Evolutionary conservation across 2,888 invertebrate species (phyloP).

Genomic region (Quadriops clusia): DNA sequence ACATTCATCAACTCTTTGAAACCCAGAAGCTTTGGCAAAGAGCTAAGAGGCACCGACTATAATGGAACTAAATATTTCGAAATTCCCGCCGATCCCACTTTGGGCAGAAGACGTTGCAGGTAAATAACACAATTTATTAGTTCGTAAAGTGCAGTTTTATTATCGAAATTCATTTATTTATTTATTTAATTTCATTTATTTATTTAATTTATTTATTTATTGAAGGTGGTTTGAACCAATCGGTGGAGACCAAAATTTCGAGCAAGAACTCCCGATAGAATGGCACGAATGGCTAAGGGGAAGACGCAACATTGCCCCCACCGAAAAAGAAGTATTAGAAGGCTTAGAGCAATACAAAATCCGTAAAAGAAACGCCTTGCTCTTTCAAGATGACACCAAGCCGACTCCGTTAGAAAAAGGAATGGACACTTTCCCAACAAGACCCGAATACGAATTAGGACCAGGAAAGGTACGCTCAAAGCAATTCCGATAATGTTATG

Average conservation of each 20-base stretch:
- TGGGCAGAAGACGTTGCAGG: conserved; percentile 53
- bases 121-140: too few species aligned
- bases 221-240: conserved; percentile 35
- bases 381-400: conserved; percentile 51
- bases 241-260: conserved; percentile 49
- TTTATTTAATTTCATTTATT: too few species aligned
- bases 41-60: conserved; percentile 58
- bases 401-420: conserved; percentile 41
- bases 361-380: conserved; percentile 65
- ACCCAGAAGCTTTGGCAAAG: conserved; percentile 43
- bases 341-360: conserved; percentile 59
- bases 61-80: conserved; percentile 76
- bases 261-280: conserved; percentile 68
- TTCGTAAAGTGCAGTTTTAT: too few species aligned
- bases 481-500: too few species aligned
- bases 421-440: conserved; percentile 29
- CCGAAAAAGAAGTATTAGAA: conserved; percentile 55
- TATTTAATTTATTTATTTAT: too few species aligned
- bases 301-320: conserved; percentile 50
- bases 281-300: conserved; percentile 82
- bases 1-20: conserved; percentile 53
- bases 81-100: conserved; percentile 53
- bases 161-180: too few species aligned
- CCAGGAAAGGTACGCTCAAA: too few species aligned
- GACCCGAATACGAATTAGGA: conserved; percentile 43